Base-by-base conservation (phyloP, 2,888 invertebrate genomes). In the Drosophila aldrichi region DNA sequence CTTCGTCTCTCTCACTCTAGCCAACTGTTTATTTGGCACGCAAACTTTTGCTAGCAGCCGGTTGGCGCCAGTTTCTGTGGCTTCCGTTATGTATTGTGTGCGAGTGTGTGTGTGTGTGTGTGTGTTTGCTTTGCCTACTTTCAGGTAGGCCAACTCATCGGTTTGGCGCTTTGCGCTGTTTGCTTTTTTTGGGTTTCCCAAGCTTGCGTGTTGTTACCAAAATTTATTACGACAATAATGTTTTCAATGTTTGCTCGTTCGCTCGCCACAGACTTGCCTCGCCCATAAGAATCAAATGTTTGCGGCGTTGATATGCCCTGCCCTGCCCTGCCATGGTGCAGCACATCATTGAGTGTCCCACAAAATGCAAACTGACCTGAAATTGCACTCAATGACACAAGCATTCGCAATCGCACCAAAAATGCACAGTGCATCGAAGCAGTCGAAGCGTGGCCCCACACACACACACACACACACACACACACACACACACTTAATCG, bases 171-270 rank as follows among this genome's bases (percentile, higher is more conserved):
- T 48, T 63, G 43, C 57, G 46, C 61, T 70, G 66, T 70, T 77
- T 79, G 63, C 74, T 62, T 66, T 70, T 69, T 62, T 48, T 22
- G 20, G 25, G 36, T 29, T 43, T 48, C 58, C 38, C 34, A 10
- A 61, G 59, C 55, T 77, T 72, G 70, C 79, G 70, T 84, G 80
- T 77, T 77, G 41, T 43, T 59, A 48, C 51, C 62, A 60, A 87
- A 89, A 88, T 88, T 89, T 89, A 88, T 89, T 74, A 77, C 78
- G 72, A 79, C 79, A 75, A 84, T 82, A 73, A 73, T 76, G 76
- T 87, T 71, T 70, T 34, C 41, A 59, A 38, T 65, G 70, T 54
- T 73, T 62, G 74, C 64, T 64, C 22, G 16, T 22, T 22, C 40
- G 22, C 46, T 14, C 5, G 29, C 29, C 29, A 36, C 51, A 25